Evolutionary conservation across 2,113 vertebrate genomes (phyloP), one percentile per base, ranked within the genome.

Genomic region (Scomber colias): DNA sequence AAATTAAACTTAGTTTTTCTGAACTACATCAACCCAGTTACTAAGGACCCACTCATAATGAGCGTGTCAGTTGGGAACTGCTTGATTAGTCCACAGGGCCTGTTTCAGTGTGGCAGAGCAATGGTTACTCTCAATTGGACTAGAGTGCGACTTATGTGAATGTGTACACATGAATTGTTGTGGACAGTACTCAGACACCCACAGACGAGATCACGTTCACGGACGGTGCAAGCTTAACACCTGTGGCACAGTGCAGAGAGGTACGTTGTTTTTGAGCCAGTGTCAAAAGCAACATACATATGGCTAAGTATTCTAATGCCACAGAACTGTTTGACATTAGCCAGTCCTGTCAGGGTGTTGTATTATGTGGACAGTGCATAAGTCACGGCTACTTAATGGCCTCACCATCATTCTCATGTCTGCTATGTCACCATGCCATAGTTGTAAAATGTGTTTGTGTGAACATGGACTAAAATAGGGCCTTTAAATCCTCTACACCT

Each of bases 371-470:
- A 65, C 70, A 54, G 14, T 48, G 30, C 31, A 81, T 27, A 77
- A 83, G 59, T 87, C 74, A 74, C 17, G 13, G 15, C 51, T 17
- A 3, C 55, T 81, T 67, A 80, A 64, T 8, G 48, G 53, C 12
- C 11, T 67, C 10, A 4, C 40, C 27, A 17, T 71, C 48, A n/a
- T 73, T 75, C 21, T 63, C 24, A 70, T 75, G 57, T 63, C 35
- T 50, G 67, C 61, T 57, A 16, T 48, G 73, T 30, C 40, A 49
- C 68, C 53, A 30, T 66, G 44, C 72, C 54, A 0, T 8, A 27
- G 71, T 70, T 82, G 75, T 85, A 79, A 79, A 84, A 82, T 14
- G 44, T 75, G 46, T 70, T 85, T 78, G 71, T 79, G 61, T 57
- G 49, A 68, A 14, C 45, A 10, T 14, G 10, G 65, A 71, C 49